Evolutionary conservation across 2,113 vertebrate species (phyloP), one percentile per base, ranked within the genome.

Genomic region (Ornithorhynchus anatinus): DNA sequence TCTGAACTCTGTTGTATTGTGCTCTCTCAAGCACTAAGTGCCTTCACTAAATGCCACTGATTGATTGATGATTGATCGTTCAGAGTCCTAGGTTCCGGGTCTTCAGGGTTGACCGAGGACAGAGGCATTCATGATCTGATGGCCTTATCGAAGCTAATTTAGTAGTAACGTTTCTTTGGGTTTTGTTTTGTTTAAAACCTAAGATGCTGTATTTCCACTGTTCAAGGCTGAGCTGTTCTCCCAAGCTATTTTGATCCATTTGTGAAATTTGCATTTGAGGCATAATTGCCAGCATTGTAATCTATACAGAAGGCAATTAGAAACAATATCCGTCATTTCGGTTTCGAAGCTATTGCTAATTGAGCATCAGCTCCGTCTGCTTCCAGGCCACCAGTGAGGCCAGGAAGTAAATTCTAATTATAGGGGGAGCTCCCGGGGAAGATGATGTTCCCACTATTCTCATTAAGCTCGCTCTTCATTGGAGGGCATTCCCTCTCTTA

Each of bases 241-340:
- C 72, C 64, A 38, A 32, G 43, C 64, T 72, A 68, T 43, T n/a
- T 54, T 75, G 81, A 72, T 75, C 64, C 44, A 69, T 60, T 58
- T 81, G 25, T 71, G 35, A 72, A 65, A 64, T 65, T 48, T 44
- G 54, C 69, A 63, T 70, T 75, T 66, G 72, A 75, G 36, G 65
- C 31, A 48, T 78, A 69, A 78, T 74, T 62, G 53, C 53, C 32
- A 68, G 50, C 35, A 64, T 32, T 35, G 27, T 10, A 61, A 39
- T 75, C 54, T 58, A 61, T 61, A 69, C 54, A 69, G 58, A n/a
- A 69, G 48, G 39, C 44, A 72, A 64, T 75, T 69, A 75, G 44
- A 69, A 78, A 75, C 31, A 35, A 22, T 40, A 79, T 53, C 44
- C 57, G 44, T 68, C 22, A 65, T 75, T 56, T n/a, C 31, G 59